Percentiles rank a stretch among this genome's conserved stretches.
Conservation (phyloP, 2,113 vertebrate species). For the Abramis brama region DNA sequence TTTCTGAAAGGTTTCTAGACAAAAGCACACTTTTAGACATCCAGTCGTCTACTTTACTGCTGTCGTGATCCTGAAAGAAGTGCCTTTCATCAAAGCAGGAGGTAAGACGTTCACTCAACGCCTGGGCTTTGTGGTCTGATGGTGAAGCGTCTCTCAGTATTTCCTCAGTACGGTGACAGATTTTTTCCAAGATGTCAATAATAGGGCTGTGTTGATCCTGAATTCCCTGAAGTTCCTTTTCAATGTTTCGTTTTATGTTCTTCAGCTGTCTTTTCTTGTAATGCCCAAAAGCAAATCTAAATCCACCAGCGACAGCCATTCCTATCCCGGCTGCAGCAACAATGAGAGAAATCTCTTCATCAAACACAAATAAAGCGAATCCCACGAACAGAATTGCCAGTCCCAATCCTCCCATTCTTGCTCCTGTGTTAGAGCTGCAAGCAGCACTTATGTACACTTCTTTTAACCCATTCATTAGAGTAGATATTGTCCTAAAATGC, state of each 20-base stretch:
- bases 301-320: neutral
- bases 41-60: too few species aligned
- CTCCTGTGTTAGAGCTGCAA: neutral
- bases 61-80: too few species aligned
- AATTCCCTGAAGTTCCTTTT: too few species aligned
- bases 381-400: neutral
- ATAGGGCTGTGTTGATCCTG: too few species aligned
- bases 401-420: neutral
- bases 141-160: too few species aligned
- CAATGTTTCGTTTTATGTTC: neutral
- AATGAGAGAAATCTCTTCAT: neutral
- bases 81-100: too few species aligned
- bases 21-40: too few species aligned
- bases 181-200: too few species aligned
- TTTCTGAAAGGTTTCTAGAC: too few species aligned
- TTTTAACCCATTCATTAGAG: neutral
- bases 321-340: neutral
- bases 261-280: neutral
- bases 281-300: neutral
- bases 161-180: too few species aligned
- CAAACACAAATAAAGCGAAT: neutral
- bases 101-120: too few species aligned
- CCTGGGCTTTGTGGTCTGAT: too few species aligned
- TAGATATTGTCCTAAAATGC: neutral
- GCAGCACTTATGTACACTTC: neutral